Evolutionary conservation across 2,888 invertebrate genomes (phyloP).

Genomic region (Chloroclystis v-ata): DNA sequence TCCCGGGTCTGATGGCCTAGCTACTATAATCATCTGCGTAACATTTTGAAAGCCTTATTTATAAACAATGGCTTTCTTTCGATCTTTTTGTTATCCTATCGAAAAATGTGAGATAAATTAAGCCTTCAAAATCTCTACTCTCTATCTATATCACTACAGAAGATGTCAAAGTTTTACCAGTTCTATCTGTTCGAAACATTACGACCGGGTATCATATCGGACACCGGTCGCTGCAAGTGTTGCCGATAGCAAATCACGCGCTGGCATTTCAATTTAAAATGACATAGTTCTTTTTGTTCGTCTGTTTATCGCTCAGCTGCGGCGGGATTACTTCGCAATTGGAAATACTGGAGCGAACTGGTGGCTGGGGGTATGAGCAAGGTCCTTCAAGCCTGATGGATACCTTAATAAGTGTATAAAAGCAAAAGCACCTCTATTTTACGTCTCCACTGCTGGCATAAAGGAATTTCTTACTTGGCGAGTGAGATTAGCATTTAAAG

Average conservation of each 20-base stretch:
- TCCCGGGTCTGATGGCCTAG: too few species aligned
- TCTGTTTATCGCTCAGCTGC: conserved; percentile 29
- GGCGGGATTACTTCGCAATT: conserved; percentile 32
- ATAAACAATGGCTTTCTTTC: too few species aligned
- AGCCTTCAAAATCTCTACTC: background rate
- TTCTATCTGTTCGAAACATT: too few species aligned
- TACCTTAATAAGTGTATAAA: background rate
- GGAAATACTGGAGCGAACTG: conserved; percentile 20
- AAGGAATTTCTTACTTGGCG: too few species aligned
- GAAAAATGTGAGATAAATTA: too few species aligned
- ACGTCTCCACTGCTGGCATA: too few species aligned
- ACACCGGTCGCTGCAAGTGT: background rate
- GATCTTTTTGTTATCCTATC: too few species aligned
- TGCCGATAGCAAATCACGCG: conserved; percentile 20
- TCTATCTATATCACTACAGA: too few species aligned
- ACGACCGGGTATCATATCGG: background rate
- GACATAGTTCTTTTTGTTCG: conserved; percentile 26
- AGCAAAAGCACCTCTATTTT: background rate
- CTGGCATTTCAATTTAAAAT: conserved; percentile 28
- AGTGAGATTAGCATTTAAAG: too few species aligned
- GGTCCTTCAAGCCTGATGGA: background rate
- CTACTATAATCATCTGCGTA: too few species aligned
- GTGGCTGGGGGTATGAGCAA: background rate
- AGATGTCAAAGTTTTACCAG: too few species aligned
- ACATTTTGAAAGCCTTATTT: too few species aligned